Conservation (phyloP, 2,797 vertebrate species). For the Discoglossus pictus region DNA sequence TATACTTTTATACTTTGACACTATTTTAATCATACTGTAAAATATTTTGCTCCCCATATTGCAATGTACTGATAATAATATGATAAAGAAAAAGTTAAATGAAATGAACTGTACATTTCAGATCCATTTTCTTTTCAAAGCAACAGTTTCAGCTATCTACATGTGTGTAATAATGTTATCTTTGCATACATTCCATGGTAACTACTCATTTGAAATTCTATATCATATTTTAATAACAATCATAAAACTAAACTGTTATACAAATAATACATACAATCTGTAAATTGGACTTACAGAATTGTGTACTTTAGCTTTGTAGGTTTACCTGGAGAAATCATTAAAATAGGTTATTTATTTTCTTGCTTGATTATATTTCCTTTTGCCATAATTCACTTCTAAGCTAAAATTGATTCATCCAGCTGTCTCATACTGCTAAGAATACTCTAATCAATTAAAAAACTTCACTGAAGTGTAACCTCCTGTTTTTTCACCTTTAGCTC, state of each 20-base stretch:
- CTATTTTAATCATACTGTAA: too few species aligned
- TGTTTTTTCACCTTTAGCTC: conserved; percentile 57
- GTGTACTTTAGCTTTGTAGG: background rate
- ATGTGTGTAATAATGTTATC: too few species aligned
- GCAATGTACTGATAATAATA: too few species aligned
- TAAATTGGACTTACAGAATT: background rate
- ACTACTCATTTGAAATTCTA: too few species aligned
- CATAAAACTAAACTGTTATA: too few species aligned
- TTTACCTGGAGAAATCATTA: background rate
- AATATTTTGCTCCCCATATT: too few species aligned
- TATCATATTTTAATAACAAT: too few species aligned
- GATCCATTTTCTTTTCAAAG: conserved; percentile 21
- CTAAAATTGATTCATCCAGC: conserved; percentile 58
- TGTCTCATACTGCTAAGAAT: conserved; percentile 52
- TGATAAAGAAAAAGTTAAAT: too few species aligned
- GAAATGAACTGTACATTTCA: too few species aligned
- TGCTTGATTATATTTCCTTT: conserved; percentile 52
- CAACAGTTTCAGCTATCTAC: too few species aligned
- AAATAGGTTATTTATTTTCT: background rate
- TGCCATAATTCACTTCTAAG: conserved; percentile 54
- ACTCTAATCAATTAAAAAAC: conserved; percentile 63
- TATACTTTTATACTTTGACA: too few species aligned
- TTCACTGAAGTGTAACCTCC: conserved; percentile 54
- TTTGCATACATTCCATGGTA: too few species aligned
- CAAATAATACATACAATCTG: background rate